Conservation (phyloP, 2,888 invertebrate genomes). For the Nephrotoma flavescens region DNA sequence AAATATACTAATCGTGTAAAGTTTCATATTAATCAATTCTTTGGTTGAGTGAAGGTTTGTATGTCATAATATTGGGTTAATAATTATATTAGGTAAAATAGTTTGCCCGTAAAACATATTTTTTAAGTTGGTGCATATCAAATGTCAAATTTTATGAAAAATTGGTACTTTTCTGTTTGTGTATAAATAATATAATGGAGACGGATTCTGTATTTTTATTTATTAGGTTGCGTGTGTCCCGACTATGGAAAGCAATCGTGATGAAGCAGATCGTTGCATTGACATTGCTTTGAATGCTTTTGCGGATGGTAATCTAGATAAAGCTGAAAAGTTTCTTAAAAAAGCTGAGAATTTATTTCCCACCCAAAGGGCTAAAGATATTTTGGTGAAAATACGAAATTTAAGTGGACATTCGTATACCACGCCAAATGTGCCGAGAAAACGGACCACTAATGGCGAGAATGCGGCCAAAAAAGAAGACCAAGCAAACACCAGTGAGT, state of each 20-base stretch:
- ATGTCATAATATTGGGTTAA: background rate
- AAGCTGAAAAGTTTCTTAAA: conserved; percentile 46
- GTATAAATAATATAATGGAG: background rate
- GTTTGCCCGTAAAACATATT: background rate
- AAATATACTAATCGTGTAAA: background rate
- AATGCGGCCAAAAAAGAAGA: conserved; percentile 12
- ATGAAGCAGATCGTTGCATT: conserved; percentile 52
- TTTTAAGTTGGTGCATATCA: background rate
- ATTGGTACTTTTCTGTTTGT: background rate
- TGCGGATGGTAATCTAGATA: conserved; percentile 40
- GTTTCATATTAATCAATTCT: background rate
- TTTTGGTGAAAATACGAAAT: conserved; percentile 13
- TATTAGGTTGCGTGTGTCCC: background rate
- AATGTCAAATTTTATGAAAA: background rate
- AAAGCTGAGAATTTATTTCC: conserved; percentile 53
- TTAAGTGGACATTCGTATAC: background rate
- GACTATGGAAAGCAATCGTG: conserved; percentile 52
- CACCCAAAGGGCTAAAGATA: conserved; percentile 45
- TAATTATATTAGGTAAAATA: background rate
- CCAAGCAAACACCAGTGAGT: conserved; percentile 36
- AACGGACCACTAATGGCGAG: background rate
- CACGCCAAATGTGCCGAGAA: background rate
- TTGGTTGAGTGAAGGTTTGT: background rate
- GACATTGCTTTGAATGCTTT: conserved; percentile 45
- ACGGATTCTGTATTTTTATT: background rate